Evolutionary conservation across 64 coral and sea anemone species (phyloP), one percentile per base, ranked within the genome.

Genomic region (Trachythela sp.): DNA sequence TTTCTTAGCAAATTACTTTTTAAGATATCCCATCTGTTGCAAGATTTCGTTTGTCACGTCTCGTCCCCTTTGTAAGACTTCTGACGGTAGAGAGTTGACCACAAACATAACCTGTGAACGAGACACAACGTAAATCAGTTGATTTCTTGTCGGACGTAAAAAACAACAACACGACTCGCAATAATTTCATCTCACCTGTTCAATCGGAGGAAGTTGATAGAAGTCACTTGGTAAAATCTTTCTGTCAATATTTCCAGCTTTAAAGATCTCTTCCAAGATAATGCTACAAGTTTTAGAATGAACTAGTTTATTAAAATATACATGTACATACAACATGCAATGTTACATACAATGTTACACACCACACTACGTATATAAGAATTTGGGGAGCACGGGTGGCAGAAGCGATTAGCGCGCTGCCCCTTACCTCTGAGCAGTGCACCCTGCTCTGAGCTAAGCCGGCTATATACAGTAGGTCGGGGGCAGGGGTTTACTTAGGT

Each of bases 261-360:
- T 97, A 42, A 91, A 97, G 80, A 97, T 94, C 89, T 97, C 95
- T 34, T 97, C 92, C 15, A 97, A 43, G 8, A 94, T 59, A 48
- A 97, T 72, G 43, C 95, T 97, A 86, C 13, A 20, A 37, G 39
- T 48, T n/a, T 22, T 8, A 83, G 34, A 90, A 54, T 26, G 29
- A 24, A 58, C 29, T 59, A 86, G 20, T 49, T 27, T 20, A 56
- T 39, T 11, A 9, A 54, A 43, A 77, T 48, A 36, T 7, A 24
- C 13, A 30, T 83, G 60, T 33, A 39, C 36, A 26, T 11, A n/a
- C n/a, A n/a, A n/a, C n/a, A n/a, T n/a, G n/a, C n/a, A n/a, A n/a
- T n/a, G n/a, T n/a, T n/a, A n/a, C n/a, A n/a, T n/a, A n/a, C n/a
- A n/a, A n/a, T n/a, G n/a, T n/a, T n/a, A n/a, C n/a, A n/a, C n/a